These are phyloP conservation scores for Camponotus fellah DNA, from an alignment of 2,888 invertebrate genomes.

Conservation along the genomic window DNA sequence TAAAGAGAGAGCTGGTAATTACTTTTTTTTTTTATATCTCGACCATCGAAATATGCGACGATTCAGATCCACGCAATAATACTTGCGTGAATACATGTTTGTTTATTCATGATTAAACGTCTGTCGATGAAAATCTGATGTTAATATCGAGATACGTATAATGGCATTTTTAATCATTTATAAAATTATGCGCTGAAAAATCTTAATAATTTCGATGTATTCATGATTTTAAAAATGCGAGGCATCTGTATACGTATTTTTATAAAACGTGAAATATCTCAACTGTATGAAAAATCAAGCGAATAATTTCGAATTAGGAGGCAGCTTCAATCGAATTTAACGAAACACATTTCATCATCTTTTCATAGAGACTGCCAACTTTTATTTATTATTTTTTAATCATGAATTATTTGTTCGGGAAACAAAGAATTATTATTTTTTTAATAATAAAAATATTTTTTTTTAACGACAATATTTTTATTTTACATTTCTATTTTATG, in stretches of 20 bases:
- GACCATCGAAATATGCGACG: background rate
- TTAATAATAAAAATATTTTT: background rate
- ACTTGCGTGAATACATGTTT: background rate
- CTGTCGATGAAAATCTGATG: background rate
- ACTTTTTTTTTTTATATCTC: slow-evolving; percentile 33
- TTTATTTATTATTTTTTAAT: background rate
- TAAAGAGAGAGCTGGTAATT: background rate
- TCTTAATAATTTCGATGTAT: background rate
- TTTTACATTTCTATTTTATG: background rate
- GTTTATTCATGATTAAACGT: background rate
- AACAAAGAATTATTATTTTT: background rate
- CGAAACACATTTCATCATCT: background rate
- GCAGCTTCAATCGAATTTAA: background rate
- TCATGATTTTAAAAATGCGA: background rate
- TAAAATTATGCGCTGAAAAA: background rate
- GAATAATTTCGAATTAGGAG: background rate
- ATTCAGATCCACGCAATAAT: background rate
- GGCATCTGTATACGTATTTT: background rate
- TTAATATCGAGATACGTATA: background rate
- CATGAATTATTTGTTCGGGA: background rate
- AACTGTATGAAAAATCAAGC: background rate
- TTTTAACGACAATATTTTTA: background rate
- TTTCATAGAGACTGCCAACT: background rate
- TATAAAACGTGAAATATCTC: background rate
- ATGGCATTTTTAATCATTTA: background rate